Base-by-base conservation (phyloP, 2,888 invertebrate species). In the Plebejus melissa region DNA sequence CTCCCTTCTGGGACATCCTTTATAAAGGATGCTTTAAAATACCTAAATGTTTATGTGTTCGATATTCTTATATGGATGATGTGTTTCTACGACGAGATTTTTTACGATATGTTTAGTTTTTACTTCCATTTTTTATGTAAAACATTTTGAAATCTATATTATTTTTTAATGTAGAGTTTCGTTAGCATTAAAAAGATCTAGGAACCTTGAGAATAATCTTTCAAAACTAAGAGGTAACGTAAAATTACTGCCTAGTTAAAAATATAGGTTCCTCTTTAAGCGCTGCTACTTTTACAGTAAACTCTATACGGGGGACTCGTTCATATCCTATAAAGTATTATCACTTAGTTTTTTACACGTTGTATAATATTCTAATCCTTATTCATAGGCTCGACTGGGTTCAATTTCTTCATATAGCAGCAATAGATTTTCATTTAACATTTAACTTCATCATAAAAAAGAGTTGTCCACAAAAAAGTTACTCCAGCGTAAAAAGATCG, bases 1-100 rank as follows among this genome's bases (percentile, higher is more conserved):
- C 87, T 86, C 90, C 90, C 88, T 86, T 83, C 83, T 80, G 87
- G 85, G 86, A 86, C 87, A 86, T 84, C 86, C 88, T 88, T 88
- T 88, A 77, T 77, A 77, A 57, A 77, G 77, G 75, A 7, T 77
- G 77, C n/a, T 78, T 77, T 76, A 69, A 75, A 77, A 76, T 71
- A 70, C 72, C 72, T 72, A 72, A 72, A 72, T 72, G 32, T 54
- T 41, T 46, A 46, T 46, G 72, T 13, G 32, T 28, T 32, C 50
- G 50, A 72, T 72, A 72, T 72, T 22, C 13, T 28, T 50, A 16
- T 50, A 54, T 54, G 28, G 32, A 50, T 72, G 28, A 50, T 54
- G 16, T 32, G 54, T 54, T 54, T 50, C 22, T 28, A 72, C 36
- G 2, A 22, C 46, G 38, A 38, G n/a, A n/a, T 69, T 16, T 58